Evolutionary conservation across 1,140 invertebrate genomes (phyloP).

Genomic region (Schmidtea mediterranea): DNA sequence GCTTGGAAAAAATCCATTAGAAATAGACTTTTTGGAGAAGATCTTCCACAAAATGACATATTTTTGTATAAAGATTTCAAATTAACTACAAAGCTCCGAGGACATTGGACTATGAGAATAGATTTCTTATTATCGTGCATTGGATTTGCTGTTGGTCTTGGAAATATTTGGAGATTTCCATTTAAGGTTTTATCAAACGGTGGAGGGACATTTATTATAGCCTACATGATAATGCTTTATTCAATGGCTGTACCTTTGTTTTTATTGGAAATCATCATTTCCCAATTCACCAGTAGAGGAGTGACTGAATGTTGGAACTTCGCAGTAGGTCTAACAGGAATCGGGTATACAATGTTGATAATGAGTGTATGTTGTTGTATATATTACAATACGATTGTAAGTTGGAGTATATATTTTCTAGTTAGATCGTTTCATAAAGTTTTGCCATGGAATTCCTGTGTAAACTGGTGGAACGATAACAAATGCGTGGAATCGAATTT

Average conservation of each 20-base stretch:
- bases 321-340: background rate
- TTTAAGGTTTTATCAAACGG: slow-evolving; percentile 77
- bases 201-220: slow-evolving; percentile 27
- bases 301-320: background rate
- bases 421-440: slow-evolving; percentile 67
- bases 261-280: background rate
- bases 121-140: slow-evolving; percentile 31
- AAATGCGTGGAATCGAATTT: no score
- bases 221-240: slow-evolving; percentile 2
- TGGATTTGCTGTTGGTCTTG: slow-evolving; percentile 36
- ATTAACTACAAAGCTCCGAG: slow-evolving; percentile 12
- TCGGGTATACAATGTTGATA: background rate
- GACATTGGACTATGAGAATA: slow-evolving; percentile 29
- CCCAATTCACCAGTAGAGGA: background rate
- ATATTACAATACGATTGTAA: slow-evolving; percentile 17
- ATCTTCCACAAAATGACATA: no score
- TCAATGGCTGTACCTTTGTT: slow-evolving; percentile 3
- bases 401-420: slow-evolving; percentile 84
- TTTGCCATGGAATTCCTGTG: slow-evolving; percentile 76
- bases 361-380: background rate
- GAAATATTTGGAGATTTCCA: slow-evolving; percentile 79
- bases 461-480: slow-evolving; percentile 70
- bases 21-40: no score
- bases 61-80: no score
- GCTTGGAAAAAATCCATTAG: no score